These are phyloP conservation scores for Etheostoma spectabile DNA, from an alignment of 2,113 vertebrate species.

Conservation along the genomic window DNA sequence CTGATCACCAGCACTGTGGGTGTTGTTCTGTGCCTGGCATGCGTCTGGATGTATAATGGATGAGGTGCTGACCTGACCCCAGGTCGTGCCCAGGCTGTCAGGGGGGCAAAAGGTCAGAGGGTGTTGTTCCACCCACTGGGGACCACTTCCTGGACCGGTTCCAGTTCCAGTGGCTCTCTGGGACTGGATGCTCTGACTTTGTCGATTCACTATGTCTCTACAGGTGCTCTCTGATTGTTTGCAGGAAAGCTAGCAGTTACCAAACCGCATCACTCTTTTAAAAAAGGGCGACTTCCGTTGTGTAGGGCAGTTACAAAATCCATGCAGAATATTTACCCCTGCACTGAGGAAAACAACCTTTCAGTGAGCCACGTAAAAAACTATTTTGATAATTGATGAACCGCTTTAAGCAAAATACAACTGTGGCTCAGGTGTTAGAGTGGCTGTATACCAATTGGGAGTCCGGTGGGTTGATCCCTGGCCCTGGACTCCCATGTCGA, in stretches of 20 bases:
- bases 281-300: not conserved
- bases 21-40: conserved; percentile 20
- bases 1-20: conserved; percentile 5
- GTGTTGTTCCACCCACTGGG: conserved; percentile 49
- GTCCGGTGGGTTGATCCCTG: no score
- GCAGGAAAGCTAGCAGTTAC: not conserved
- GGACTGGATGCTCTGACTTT: not conserved
- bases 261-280: not conserved
- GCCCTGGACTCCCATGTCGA: no score
- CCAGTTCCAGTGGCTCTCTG: not conserved
- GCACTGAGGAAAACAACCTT: not conserved
- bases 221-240: not conserved
- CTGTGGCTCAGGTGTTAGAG: no score
- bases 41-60: conserved; percentile 50
- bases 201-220: not conserved
- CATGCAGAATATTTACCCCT: not conserved
- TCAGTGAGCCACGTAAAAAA: not conserved
- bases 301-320: not conserved
- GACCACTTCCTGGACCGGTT: conserved; percentile 5
- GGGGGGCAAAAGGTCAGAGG: conserved; percentile 55
- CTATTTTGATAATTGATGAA: no score
- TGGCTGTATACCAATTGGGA: no score
- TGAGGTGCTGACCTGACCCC: conserved; percentile 56
- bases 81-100: conserved; percentile 20
- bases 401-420: no score